These are phyloP conservation scores for Sarcophaga variegata DNA, from an alignment of 2,888 invertebrate genomes.

Conservation along the genomic window DNA sequence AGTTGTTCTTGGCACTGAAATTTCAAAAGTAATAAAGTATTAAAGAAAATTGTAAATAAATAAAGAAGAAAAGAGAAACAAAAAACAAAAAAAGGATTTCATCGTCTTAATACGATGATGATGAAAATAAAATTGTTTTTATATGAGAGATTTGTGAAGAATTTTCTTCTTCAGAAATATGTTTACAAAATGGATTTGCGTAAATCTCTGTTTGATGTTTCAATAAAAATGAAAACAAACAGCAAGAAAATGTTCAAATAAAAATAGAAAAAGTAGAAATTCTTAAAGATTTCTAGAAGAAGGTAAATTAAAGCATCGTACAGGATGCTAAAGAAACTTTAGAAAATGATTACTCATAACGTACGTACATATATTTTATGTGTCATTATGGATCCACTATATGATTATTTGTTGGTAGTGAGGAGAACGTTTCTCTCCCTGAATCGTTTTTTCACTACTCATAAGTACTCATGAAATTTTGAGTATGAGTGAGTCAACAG, in stretches of 20 bases:
- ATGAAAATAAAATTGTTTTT: conserved; percentile 38
- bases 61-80: not conserved
- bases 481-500: too few species aligned
- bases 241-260: conserved; percentile 4
- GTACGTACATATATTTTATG: too few species aligned
- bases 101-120: not conserved
- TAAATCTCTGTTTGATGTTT: not conserved
- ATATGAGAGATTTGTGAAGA: not conserved
- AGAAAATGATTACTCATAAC: too few species aligned
- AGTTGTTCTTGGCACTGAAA: conserved; percentile 92
- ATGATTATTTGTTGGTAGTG: too few species aligned
- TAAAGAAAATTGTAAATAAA: conserved; percentile 31
- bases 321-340: not conserved
- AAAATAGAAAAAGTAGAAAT: not conserved
- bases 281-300: not conserved
- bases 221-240: conserved; percentile 30
- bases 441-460: too few species aligned
- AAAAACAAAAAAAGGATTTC: conserved; percentile 10
- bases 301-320: not conserved
- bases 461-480: too few species aligned
- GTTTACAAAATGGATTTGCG: conserved; percentile 46
- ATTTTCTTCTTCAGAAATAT: conserved; percentile 4
- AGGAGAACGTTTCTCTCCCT: too few species aligned
- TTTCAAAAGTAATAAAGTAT: conserved; percentile 58
- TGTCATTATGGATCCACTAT: too few species aligned